Conservation (phyloP, 2,797 vertebrate species). For the Taeniopygia guttata region DNA sequence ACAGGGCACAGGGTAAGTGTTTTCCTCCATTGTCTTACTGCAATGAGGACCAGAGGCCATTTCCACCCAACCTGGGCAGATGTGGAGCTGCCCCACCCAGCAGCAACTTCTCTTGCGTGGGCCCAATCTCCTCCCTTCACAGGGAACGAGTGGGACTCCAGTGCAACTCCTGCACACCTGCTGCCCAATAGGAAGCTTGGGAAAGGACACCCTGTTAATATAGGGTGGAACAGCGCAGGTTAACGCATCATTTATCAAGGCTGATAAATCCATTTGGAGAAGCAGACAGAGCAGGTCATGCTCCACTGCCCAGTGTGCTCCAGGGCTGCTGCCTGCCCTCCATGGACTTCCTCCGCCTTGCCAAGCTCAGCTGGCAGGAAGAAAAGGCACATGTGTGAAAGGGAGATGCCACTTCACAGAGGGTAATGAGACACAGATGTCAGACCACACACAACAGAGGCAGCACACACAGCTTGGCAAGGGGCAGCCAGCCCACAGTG, state of each 20-base stretch:
- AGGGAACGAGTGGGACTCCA: neutral
- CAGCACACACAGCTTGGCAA: neutral
- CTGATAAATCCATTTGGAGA: neutral
- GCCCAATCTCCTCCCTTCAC: neutral
- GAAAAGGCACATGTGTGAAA: neutral
- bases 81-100: neutral
- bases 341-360: accelerated
- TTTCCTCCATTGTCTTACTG: neutral
- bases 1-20: accelerated
- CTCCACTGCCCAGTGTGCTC: accelerated
- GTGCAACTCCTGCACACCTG: accelerated
- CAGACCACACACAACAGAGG: neutral
- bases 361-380: neutral
- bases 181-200: neutral
- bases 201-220: neutral
- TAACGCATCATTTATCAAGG: neutral
- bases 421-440: slow-evolving; percentile 26
- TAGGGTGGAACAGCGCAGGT: accelerated
- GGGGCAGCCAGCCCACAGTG: accelerated
- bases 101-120: neutral
- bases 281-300: neutral
- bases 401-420: neutral
- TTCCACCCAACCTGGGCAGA: neutral
- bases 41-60: accelerated
- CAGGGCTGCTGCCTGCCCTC: neutral